phyloP scores from a whole-genome alignment of 2,888 invertebrate genomes.

The Apotomis betuletana region DNA sequence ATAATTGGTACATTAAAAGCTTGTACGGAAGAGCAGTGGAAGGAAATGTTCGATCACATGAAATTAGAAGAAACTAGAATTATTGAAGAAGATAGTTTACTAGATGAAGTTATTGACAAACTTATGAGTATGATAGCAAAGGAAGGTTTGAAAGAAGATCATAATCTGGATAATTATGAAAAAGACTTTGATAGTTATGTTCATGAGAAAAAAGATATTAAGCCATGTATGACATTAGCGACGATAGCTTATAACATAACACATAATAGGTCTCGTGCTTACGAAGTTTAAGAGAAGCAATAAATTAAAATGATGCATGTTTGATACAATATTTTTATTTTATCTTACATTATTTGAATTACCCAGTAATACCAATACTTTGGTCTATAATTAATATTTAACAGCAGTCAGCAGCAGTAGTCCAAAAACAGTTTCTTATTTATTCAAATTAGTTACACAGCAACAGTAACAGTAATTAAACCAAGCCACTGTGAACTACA shows the following conservation, averaged over 20 bases:
- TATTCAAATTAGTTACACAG: too few species aligned
- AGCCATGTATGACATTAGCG: neutral
- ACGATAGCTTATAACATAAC: neutral
- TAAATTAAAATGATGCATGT: too few species aligned
- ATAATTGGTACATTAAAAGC: slow-evolving; percentile 2
- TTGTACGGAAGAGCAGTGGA: slow-evolving; percentile 17
- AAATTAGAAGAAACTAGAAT: slow-evolving; percentile 18
- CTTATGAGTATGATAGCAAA: neutral
- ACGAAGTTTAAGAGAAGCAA: too few species aligned
- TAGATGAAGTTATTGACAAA: slow-evolving; percentile 27
- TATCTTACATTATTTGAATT: too few species aligned
- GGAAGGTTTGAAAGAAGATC: neutral
- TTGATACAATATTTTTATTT: too few species aligned
- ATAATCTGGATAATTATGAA: slow-evolving; percentile 9
- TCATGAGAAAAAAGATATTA: neutral
- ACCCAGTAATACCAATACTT: too few species aligned
- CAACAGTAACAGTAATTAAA: too few species aligned
- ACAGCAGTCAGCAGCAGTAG: too few species aligned
- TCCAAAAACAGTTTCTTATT: too few species aligned
- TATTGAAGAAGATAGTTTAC: slow-evolving; percentile 10
- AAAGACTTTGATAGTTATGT: slow-evolving; percentile 10
- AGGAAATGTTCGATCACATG: neutral
- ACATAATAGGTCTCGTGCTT: neutral
- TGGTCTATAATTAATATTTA: too few species aligned
- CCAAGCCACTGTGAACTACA: too few species aligned